Evolutionary conservation across 2,888 invertebrate species (phyloP), one percentile per base, ranked within the genome.

Genomic region (Psylliodes chrysocephalus): DNA sequence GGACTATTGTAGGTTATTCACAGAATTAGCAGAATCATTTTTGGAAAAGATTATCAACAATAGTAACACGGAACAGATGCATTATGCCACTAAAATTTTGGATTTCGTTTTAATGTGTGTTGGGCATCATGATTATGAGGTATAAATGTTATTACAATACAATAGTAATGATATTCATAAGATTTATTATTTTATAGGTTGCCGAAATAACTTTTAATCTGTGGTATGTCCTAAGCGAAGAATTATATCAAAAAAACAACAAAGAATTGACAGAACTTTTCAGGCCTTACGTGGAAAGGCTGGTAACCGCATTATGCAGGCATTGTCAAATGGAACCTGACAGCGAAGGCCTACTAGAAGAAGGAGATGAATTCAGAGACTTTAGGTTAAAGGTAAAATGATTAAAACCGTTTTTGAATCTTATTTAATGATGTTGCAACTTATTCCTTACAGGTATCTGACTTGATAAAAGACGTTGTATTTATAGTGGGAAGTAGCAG

Each of bases 241-340:
- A 93, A 76, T 85, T 99, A 2, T 98, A 97, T 81, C 92, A 94
- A 74, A 90, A 90, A 70, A 92, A 96, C 79, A 91, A 89, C 75
- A 91, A 93, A 73, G 87, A 89, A 0, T 80, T 95, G n/a, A 94
- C 92, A 1, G 87, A 88, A 49, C 84, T 91, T 30, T 98, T 98
- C 82, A 90, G 91, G 77, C 96, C 97, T 0, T 94, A 96, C 79
- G 89, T 98, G 61, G 94, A 96, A 82, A 86, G 96, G 73, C 84
- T 98, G n/a, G 90, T 98, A 5, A 90, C 91, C 55, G 93, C 95
- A 0, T 84, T 99, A 6, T 95, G 94, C 71, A 87, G 81, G 57
- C 98, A 98, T 81, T 95, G 96, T 75, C 96, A 97, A 84, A 94
- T 97, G 85, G 98, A 99, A 76, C 91, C 95, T 0, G 98, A 98